phyloP scores from a whole-genome alignment of 2,888 invertebrate genomes.

The Drosophila hamatofila region DNA sequence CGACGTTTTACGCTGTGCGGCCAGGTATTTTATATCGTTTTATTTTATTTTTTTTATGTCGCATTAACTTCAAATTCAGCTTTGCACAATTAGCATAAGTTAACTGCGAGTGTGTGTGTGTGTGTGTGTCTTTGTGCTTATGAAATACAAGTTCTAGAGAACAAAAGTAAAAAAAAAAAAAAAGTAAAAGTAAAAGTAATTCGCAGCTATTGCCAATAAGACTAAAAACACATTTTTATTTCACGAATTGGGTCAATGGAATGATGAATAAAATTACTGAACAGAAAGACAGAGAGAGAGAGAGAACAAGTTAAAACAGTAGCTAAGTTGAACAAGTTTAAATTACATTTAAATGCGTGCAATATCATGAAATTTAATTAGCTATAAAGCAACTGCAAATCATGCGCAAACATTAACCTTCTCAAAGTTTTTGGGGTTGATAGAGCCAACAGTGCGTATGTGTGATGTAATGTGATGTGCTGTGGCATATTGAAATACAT shows the following conservation, averaged over 20 bases:
- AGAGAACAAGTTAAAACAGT: not conserved
- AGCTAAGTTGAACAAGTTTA: conserved; percentile 21
- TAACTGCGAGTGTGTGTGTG: conserved; percentile 27
- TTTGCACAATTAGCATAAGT: conserved; percentile 67
- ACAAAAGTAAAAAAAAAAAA: conserved; percentile 10
- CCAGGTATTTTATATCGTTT: conserved; percentile 10
- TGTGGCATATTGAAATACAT: not conserved
- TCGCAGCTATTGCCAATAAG: conserved; percentile 24
- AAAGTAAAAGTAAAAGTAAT: conserved; percentile 47
- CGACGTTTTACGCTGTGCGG: conserved; percentile 52
- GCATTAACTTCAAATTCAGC: conserved; percentile 62
- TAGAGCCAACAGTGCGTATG: conserved; percentile 24
- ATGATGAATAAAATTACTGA: conserved; percentile 51
- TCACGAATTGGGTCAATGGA: conserved; percentile 63
- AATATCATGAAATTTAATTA: conserved; percentile 30
- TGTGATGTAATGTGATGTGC: conserved; percentile 7
- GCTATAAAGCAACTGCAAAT: conserved; percentile 24
- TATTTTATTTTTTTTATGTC: conserved; percentile 38
- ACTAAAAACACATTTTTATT: conserved; percentile 17
- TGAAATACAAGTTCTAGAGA: conserved; percentile 47
- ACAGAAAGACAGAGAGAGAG: not conserved
- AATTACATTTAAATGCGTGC: conserved; percentile 23
- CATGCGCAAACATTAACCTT: conserved; percentile 31
- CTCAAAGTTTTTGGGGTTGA: conserved; percentile 11
- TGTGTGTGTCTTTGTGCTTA: conserved; percentile 9